Evolutionary conservation across 2,888 invertebrate genomes (phyloP), one percentile per base, ranked within the genome.

Genomic region (Polyommatus iphigenia): DNA sequence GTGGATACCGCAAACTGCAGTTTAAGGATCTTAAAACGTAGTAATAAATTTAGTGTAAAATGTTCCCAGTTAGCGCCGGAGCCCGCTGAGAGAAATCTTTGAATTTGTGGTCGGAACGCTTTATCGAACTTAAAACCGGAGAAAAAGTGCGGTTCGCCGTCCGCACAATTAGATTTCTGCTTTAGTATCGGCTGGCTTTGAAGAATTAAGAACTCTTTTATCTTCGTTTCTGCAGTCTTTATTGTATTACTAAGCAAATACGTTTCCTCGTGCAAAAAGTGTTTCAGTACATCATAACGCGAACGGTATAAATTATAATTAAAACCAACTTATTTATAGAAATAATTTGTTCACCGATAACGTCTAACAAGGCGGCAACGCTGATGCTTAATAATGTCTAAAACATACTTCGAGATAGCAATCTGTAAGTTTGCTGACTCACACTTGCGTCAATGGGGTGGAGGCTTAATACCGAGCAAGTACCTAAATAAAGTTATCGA

Each of bases 81-180:
- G 36, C 71, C 72, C 41, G 41, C 41, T 20, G 72, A 72, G 41
- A 41, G 72, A 20, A 72, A 67, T 67, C 67, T 67, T 67, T 67
- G 67, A 72, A 72, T 72, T 72, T 41, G 72, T 41, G 72, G 72
- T 72, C 72, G 41, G 72, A 72, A 72, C 41, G 72, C 20, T 72
- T 72, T 41, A 41, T 72, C 36, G 20, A 72, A 72, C 71, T 71
- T 71, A 41, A 71, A 71, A 36, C 41, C 71, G 71, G 67, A 29
- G 67, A 67, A 67, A 67, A 67, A 67, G 67, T 67, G 67, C 67
- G 67, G 67, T 15, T 29, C 24, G 67, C 15, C 5, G 67, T 15
- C 67, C 24, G 67, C 15, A 32, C 67, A 32, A 67, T 67, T 67
- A 67, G 29, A 67, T 67, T 67, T 67, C 15, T 29, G 29, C 67